Base-by-base conservation (phyloP, 2,888 invertebrate genomes). In the Choristoneura rosaceana region DNA sequence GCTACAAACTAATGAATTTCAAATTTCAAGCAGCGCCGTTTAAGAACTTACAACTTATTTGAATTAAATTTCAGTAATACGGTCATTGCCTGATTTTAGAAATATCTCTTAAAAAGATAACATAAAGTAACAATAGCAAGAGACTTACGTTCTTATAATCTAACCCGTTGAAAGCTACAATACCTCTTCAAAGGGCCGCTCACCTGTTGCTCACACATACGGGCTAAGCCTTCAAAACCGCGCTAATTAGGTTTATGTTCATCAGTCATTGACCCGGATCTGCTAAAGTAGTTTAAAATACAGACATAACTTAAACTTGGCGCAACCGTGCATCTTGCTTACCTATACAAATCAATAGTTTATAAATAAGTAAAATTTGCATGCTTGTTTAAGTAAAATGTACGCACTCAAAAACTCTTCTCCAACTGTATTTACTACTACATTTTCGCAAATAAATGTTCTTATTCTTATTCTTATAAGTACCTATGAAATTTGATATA, bases 181-280 rank as follows among this genome's bases (percentile, higher is more conserved):
- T 43, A 25, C 15, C 12, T 59, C 47, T 64, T 60, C 59, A 65
- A 65, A 70, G 70, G 70, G 47, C 43, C 64, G 34, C n/a, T 65
- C 60, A 60, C 64, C 70, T 70, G 65, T 70, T 70, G 70, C 60
- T 47, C n/a, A 25, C 60, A 25, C 60, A 7, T 43, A 43, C 50
- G 52, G 55, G 52, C 41, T 50, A 59, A 47, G 10, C 50, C 47
- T 66, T 70, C 58, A 50, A 66, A 71, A 60, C 43, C 43, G 60
- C 43, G 60, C 66, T 71, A 17, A 61, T 17, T 41, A 43, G 43
- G 61, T 52, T 71, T 52, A 65, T 65, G 70, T 69, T 58, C 63
- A 61, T 61, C 65, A 52, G 65, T 61, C 66, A 75, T 69, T 82
- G 79, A 81, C 79, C 80, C 78, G 76, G 75, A 79, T 80, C 70